Percentiles rank a stretch among this genome's conserved stretches.
phyloP scores from a whole-genome alignment of 2,113 vertebrate genomes.

The Chloropsis cyanopogon region DNA sequence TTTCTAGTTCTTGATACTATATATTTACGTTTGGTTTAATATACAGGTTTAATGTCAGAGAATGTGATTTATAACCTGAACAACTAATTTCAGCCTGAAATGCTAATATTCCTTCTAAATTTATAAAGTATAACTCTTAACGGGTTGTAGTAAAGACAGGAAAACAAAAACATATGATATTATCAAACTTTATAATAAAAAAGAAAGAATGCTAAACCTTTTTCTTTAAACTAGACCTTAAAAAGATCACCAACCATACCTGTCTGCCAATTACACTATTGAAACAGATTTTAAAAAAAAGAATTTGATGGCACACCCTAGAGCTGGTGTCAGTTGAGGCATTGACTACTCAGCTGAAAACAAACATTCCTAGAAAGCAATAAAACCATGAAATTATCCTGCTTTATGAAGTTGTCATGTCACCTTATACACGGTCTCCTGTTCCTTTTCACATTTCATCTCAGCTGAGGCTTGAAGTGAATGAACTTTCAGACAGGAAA shows the following conservation, averaged over 20 bases:
- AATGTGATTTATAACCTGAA: neutral
- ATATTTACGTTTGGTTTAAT: neutral
- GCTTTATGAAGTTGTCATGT: neutral
- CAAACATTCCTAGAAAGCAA: neutral
- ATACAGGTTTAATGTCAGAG: neutral
- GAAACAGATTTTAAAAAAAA: fast-evolving
- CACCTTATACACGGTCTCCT: neutral
- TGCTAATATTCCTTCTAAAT: neutral
- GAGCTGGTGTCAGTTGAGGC: neutral
- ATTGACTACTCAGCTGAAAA: neutral
- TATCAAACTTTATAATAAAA: neutral
- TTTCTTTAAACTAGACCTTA: neutral
- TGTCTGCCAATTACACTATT: neutral
- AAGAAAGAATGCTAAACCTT: neutral
- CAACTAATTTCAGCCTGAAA: neutral
- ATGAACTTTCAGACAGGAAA: neutral
- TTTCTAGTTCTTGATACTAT: neutral
- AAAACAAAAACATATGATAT: fast-evolving
- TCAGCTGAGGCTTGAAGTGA: neutral
- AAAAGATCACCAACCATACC: neutral
- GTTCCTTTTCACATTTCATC: neutral
- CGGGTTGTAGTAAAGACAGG: neutral
- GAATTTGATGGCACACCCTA: neutral
- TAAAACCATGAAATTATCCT: neutral
- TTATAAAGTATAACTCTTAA: neutral